phyloP scores from a whole-genome alignment of 2,888 invertebrate species.

The Hipparchia sbordonii region DNA sequence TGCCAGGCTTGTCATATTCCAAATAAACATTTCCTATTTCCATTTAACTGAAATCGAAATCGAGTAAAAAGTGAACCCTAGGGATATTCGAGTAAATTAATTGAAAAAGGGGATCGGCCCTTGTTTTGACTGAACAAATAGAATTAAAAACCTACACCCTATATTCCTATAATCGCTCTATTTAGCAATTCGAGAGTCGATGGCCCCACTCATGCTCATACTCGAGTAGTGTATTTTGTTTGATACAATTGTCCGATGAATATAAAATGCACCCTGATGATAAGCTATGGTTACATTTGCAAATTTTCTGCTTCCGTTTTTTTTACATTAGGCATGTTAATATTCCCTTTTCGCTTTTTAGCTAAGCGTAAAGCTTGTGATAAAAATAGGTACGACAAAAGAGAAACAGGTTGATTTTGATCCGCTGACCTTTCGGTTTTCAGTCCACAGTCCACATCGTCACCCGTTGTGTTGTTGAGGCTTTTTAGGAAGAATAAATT shows the following conservation, averaged over 20 bases:
- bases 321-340: too few species aligned
- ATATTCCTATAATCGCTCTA: slow-evolving; percentile 65
- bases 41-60: slow-evolving; percentile 56
- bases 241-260: slow-evolving; percentile 23
- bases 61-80: slow-evolving; percentile 56
- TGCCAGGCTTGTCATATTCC: slow-evolving; percentile 28
- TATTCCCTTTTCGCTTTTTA: too few species aligned
- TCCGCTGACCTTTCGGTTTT: too few species aligned
- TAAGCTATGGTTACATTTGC: not conserved
- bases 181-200: slow-evolving; percentile 55
- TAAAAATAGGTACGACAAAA: not conserved
- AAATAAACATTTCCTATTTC: slow-evolving; percentile 46
- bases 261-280: slow-evolving; percentile 1
- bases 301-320: not conserved
- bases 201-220: slow-evolving; percentile 30
- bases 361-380: not conserved
- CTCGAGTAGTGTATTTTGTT: slow-evolving; percentile 32
- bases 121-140: slow-evolving; percentile 75
- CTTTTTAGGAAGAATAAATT: too few species aligned
- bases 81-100: slow-evolving; percentile 63
- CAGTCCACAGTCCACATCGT: too few species aligned
- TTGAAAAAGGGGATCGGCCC: slow-evolving; percentile 69
- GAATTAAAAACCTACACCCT: slow-evolving; percentile 68
- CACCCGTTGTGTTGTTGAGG: too few species aligned
- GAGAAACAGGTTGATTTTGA: too few species aligned